Percentiles rank a stretch among this genome's conserved stretches.
Conservation (phyloP, 1,140 invertebrate genomes). For the Drosophila aff. region DNA sequence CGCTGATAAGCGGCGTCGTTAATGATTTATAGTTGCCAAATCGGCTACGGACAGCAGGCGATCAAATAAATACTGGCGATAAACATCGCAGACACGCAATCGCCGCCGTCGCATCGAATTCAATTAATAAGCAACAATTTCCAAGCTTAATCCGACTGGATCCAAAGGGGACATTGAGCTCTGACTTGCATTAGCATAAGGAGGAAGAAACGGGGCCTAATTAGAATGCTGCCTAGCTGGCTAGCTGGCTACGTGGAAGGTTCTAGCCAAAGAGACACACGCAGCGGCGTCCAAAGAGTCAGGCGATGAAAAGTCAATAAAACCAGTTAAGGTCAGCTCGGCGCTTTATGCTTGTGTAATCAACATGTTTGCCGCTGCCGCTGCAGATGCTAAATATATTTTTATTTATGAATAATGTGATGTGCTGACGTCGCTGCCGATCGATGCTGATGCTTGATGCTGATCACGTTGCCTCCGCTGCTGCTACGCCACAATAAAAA, state of each 20-base stretch:
- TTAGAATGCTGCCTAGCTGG: conserved; percentile 58
- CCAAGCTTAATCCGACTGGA: conserved; percentile 17
- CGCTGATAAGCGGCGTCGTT: conserved; percentile 64
- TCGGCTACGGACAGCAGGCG: conserved; percentile 38
- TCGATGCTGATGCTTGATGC: conserved; percentile 53
- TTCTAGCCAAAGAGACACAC: conserved; percentile 60
- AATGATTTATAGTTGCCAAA: conserved; percentile 80
- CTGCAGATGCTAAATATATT: conserved; percentile 79
- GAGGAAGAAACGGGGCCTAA: conserved; percentile 47
- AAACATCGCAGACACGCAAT: conserved; percentile 52
- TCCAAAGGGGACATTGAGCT: conserved; percentile 29
- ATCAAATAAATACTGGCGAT: conserved; percentile 61
- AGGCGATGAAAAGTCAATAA: conserved; percentile 75
- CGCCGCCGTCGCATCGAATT: conserved; percentile 35
- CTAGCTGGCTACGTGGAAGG: conserved; percentile 58
- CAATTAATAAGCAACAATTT: conserved; percentile 71
- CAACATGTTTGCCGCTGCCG: conserved; percentile 63
- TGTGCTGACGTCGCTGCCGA: conserved; percentile 35
- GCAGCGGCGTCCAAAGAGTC: conserved; percentile 19
- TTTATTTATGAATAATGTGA: conserved; percentile 80
- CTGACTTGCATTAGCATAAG: conserved; percentile 44
- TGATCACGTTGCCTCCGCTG: conserved; percentile 67
- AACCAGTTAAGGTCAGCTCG: conserved; percentile 77
- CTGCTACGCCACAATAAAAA: conserved; percentile 69
- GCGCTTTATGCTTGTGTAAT: conserved; percentile 69